A percentile compares a stretch with the other conserved stretches of the same genome.
These are phyloP conservation scores for Crotalus horridus DNA, from an alignment of 2,113 vertebrate genomes.

Conservation along the genomic window DNA sequence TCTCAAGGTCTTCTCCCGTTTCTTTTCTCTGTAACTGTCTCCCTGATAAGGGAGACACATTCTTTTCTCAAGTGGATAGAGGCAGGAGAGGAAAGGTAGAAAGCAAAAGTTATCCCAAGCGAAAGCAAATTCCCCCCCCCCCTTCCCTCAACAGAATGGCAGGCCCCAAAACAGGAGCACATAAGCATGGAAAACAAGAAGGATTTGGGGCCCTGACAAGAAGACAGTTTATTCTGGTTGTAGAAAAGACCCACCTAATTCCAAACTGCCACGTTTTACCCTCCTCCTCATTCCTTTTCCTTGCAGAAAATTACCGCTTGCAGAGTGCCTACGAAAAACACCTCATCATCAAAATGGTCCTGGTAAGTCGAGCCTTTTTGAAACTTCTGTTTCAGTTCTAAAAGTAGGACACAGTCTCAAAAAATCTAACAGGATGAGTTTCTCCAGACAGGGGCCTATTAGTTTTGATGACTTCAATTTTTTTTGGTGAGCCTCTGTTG, in stretches of 20 bases:
- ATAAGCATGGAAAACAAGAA: too few relatives aligned
- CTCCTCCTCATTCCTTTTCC: not conserved
- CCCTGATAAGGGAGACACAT: too few relatives aligned
- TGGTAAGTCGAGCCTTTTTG: constrained; percentile 76
- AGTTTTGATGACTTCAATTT: not conserved
- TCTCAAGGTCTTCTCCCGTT: too few relatives aligned
- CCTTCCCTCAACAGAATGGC: too few relatives aligned
- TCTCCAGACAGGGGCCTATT: not conserved
- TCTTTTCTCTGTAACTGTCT: too few relatives aligned
- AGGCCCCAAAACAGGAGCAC: too few relatives aligned
- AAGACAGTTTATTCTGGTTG: not conserved
- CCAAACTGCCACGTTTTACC: not conserved
- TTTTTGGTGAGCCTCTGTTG: not conserved
- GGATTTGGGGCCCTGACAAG: too few relatives aligned
- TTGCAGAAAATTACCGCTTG: constrained; percentile 92
- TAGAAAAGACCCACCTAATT: not conserved
- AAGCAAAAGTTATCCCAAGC: too few relatives aligned
- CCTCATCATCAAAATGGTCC: constrained; percentile 97
- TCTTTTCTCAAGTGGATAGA: too few relatives aligned
- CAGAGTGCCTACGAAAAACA: constrained; percentile 99
- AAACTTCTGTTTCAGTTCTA: not conserved
- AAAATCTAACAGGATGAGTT: not conserved
- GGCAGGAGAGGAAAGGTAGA: too few relatives aligned
- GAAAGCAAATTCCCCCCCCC: too few relatives aligned
- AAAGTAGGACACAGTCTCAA: not conserved